A percentile compares a stretch with the other conserved stretches of the same genome.
These are phyloP conservation scores for Lethenteron camtschaticum DNA, from an alignment of 2,113 vertebrate species.

Conservation along the genomic window DNA sequence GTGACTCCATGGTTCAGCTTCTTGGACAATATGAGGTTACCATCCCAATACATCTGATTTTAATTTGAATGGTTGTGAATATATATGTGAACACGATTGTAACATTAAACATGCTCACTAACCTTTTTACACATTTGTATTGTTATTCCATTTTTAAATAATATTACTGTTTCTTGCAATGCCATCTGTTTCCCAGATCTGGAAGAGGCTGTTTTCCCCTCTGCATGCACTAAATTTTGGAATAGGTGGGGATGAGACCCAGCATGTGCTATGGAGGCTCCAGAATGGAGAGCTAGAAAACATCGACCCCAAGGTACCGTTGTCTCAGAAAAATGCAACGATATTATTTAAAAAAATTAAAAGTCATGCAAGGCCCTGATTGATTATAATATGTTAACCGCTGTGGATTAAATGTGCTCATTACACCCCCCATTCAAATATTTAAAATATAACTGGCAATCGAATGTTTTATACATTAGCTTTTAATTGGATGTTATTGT, in stretches of 20 bases:
- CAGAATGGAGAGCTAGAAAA: constrained; percentile 92
- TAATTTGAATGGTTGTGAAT: no score
- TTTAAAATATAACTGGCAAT: no score
- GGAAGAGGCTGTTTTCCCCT: constrained; percentile 81
- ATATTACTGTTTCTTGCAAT: no score
- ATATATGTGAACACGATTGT: neutral
- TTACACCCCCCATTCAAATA: no score
- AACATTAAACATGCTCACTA: neutral
- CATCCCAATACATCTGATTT: no score
- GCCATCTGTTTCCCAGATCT: constrained; percentile 33
- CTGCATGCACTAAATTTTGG: constrained; percentile 90
- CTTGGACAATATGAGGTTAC: constrained; percentile 75
- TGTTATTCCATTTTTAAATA: constrained; percentile 9
- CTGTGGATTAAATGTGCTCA: no score
- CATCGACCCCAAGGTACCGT: constrained; percentile 64
- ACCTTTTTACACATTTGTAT: neutral
- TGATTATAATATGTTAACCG: no score
- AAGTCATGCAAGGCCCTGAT: no score
- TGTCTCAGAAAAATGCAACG: no score
- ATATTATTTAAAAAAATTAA: no score
- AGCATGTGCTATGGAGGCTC: constrained; percentile 80
- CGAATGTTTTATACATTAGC: no score
- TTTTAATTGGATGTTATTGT: no score
- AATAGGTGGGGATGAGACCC: constrained; percentile 73
- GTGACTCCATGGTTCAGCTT: constrained; percentile 85